phyloP scores from a whole-genome alignment of 2,797 vertebrate species.

The Margarornis squamiger region DNA sequence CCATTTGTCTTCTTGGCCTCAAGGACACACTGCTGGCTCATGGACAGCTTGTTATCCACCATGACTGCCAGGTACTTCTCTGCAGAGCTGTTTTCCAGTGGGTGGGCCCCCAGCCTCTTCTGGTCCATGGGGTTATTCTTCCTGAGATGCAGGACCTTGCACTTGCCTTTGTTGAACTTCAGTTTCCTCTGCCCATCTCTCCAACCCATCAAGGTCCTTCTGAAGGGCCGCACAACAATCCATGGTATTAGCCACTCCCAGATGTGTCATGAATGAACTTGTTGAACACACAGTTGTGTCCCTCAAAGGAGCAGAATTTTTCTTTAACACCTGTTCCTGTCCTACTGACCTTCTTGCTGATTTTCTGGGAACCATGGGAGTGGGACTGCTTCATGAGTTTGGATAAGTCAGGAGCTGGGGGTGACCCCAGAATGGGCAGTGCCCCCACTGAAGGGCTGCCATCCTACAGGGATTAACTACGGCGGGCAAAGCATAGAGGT shows the following conservation, averaged over 20 bases:
- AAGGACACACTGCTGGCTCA: not conserved
- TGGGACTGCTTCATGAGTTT: not conserved
- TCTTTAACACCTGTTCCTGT: not conserved
- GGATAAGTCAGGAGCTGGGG: not conserved
- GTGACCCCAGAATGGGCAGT: not conserved
- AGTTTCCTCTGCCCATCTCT: not conserved
- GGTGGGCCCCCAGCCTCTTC: not conserved
- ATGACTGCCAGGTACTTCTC: not conserved
- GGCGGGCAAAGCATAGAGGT: not conserved
- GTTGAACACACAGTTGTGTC: not conserved
- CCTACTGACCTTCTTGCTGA: not conserved
- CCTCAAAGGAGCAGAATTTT: not conserved
- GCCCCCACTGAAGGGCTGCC: rapidly evolving
- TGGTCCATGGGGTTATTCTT: not conserved
- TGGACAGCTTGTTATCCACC: not conserved
- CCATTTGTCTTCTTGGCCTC: not conserved
- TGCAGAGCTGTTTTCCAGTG: not conserved
- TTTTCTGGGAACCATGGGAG: not conserved
- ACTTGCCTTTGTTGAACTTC: not conserved
- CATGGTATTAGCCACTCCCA: not conserved
- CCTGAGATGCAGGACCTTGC: not conserved
- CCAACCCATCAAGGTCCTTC: not conserved
- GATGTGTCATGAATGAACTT: not conserved
- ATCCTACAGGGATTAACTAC: not conserved
- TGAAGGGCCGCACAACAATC: not conserved